Conservation (phyloP, 2,797 vertebrate genomes). For the Cynopterus sphinx region DNA sequence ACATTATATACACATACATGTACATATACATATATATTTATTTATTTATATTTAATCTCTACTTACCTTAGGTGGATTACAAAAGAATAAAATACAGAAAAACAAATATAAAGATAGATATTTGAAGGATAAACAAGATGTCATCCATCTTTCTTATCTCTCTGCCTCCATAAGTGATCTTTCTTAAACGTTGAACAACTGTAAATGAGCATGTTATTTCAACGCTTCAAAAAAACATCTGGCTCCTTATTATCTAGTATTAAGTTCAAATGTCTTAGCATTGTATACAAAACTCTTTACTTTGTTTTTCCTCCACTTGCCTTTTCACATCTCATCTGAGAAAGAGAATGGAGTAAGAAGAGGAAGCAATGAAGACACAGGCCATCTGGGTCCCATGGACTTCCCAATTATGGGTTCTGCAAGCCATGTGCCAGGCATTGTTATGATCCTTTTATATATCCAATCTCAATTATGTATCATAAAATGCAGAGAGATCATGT, state of each 20-base stretch:
- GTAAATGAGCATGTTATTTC: background rate
- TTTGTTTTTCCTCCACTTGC: background rate
- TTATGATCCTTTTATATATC: background rate
- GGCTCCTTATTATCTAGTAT: background rate
- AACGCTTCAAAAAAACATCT: background rate
- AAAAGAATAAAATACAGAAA: background rate
- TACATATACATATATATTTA: background rate
- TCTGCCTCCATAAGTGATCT: background rate
- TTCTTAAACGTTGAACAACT: background rate
- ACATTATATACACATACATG: too few relatives aligned
- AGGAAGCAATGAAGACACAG: background rate
- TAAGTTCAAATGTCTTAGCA: too few relatives aligned
- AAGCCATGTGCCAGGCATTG: fast-evolving
- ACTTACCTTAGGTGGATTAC: background rate
- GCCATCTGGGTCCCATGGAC: fast-evolving
- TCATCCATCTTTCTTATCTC: background rate
- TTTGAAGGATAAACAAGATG: background rate
- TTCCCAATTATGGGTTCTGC: background rate
- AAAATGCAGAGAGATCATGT: background rate
- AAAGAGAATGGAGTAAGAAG: background rate
- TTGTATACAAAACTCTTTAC: background rate
- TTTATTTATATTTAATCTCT: background rate
- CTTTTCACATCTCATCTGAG: background rate
- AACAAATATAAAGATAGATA: background rate
- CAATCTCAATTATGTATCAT: background rate